Base-by-base conservation (phyloP, 2,888 invertebrate species). In the Pseudanteris insignis region DNA sequence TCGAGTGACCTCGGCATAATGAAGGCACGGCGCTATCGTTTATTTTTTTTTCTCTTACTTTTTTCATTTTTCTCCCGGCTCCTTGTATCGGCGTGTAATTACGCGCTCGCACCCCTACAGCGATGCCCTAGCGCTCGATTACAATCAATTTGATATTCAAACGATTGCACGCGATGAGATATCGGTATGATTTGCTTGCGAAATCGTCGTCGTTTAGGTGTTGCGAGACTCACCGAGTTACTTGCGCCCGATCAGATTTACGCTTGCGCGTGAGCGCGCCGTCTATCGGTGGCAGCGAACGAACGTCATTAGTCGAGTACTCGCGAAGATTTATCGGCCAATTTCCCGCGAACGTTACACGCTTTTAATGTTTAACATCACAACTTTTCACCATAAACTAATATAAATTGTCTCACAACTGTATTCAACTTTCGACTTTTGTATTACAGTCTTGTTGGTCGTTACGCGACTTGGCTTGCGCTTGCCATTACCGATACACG, bases 81-180 rank as follows among this genome's bases (percentile, higher is more conserved):
- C 46, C 51, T 62, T 44, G 51, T 51, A 57, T 61, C 54, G 36
- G 46, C 32, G 15, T 48, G 32, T 57, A 57, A 62, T 62, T 62
- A 57, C 24, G 43, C 6, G 4, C 29, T 26, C 24, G 36, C 60
- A 48, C 47, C 60, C 61, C 51, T 33, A 38, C 44, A 61, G 61
- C 61, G 13, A 60, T 53, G 40, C 38, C 37, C 18, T 28, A 29
- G 15, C 37, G 33, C 55, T 36, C 53, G 63, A 63, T 63, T 63
- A 54, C 53, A 63, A 63, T 63, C 63, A 54, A 58, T 58, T 63
- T 63, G 53, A 63, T 63, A 58, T 57, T 53, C 62, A 47, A 41
- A 46, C 54, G 54, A 61, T 61, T 48, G 43, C 48, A 41, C 36
- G 53, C 59, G 61, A 50, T 61, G 61, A 54, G 54, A 61, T 54